Evolutionary conservation across 2,888 invertebrate genomes (phyloP).

Genomic region (Cactoblastis cactorum): DNA sequence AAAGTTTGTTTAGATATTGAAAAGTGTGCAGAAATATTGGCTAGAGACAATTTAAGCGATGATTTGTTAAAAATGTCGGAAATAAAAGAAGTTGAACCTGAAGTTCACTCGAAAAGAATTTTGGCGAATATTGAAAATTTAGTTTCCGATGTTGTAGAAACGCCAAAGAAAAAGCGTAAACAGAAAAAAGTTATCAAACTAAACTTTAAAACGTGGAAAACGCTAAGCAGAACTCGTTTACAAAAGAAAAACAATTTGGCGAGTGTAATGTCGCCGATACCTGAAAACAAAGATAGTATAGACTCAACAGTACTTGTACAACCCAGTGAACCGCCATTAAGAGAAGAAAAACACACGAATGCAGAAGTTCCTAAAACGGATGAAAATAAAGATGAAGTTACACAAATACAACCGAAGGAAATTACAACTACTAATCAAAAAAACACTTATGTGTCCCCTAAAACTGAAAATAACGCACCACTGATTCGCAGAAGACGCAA

Average conservation of each 20-base stretch:
- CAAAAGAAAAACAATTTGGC: conserved; percentile 27
- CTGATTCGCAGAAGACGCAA: conserved; percentile 49
- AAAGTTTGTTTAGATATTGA: conserved; percentile 50
- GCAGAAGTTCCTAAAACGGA: not conserved
- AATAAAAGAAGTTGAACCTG: not conserved
- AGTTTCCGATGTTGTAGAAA: conserved; percentile 16
- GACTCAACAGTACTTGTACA: conserved; percentile 20
- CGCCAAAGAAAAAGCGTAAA: conserved; percentile 17
- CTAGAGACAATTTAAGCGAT: conserved; percentile 18
- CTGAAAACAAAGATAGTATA: conserved; percentile 29
- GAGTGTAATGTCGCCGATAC: conserved; percentile 40
- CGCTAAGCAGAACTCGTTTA: conserved; percentile 18
- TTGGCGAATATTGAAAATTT: conserved; percentile 15
- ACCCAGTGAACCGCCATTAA: not conserved
- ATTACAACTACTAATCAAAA: not conserved
- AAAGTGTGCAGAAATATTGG: conserved; percentile 38
- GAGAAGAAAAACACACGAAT: not conserved
- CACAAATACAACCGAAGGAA: not conserved
- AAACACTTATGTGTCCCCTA: conserved; percentile 4
- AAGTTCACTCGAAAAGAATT: not conserved
- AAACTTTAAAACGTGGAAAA: conserved; percentile 29
- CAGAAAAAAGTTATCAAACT: conserved; percentile 29
- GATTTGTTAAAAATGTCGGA: not conserved
- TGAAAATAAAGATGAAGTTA: not conserved
- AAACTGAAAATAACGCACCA: conserved; percentile 20